Evolutionary conservation across 2,113 vertebrate genomes (phyloP), one percentile per base, ranked within the genome.

Genomic region (Cisticola juncidis): DNA sequence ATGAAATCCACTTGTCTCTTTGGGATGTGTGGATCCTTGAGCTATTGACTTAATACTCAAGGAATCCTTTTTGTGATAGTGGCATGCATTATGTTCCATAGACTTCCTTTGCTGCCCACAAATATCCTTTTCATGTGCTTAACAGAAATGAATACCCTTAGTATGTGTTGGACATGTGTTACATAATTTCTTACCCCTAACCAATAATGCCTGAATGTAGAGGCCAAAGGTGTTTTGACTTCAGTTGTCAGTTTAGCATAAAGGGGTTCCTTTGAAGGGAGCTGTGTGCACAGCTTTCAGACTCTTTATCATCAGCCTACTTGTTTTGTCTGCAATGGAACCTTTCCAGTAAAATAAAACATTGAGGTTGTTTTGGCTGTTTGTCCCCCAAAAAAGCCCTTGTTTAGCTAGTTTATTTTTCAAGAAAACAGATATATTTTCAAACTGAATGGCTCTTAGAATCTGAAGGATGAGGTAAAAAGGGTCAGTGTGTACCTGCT

Each of bases 31-130:
- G 35, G 38, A 51, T 85, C 44, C 84, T 85, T 89, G 44, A 87
- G 44, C 48, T 81, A 20, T 51, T 77, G n/a, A 61, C 79, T 44
- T 87, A 64, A 45, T 40, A 25, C 20, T 70, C 23, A 54, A 47
- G 7, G 56, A 84, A 47, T 60, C 56, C 35, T 38, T 91, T 76
- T 53, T 48, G n/a, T 69, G 66, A 57, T 66, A 76, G 40, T 29
- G 26, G 70, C 66, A 40, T 54, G 33, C 28, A 11, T 58, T 74
- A 19, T 78, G 54, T 82, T 72, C 53, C 16, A n/a, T 21, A 64
- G 61, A 21, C 53, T 84, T 87, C 48, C 53, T 85, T 71, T 90
- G 48, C 81, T 87, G 61, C 19, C 36, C 90, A 25, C 35, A 74
- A 42, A 70, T 71, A 72, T 12, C 22, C 36, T 76, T 81, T 78